phyloP scores from a whole-genome alignment of 2,888 invertebrate genomes.

The Ochlodes sylvanus region DNA sequence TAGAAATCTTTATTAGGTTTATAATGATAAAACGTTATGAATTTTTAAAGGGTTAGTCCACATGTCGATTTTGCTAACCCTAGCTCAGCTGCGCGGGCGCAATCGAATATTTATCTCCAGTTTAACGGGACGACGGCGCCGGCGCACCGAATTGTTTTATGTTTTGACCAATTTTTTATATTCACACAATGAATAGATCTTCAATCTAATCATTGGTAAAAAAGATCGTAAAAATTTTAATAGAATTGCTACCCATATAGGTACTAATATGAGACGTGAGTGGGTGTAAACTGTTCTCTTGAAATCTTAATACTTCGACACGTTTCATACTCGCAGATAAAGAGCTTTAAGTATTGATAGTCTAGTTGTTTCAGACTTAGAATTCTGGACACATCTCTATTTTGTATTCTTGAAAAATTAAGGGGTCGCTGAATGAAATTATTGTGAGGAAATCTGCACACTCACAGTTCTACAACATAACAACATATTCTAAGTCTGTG shows the following conservation, averaged over 20 bases:
- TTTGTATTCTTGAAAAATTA: too few relatives aligned
- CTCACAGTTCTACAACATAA: too few relatives aligned
- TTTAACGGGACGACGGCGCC: slow-evolving; percentile 50
- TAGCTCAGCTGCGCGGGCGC: slow-evolving; percentile 29
- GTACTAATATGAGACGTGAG: neutral
- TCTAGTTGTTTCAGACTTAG: too few relatives aligned
- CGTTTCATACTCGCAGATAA: too few relatives aligned
- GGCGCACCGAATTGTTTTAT: slow-evolving; percentile 64
- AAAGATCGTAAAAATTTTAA: slow-evolving; percentile 31
- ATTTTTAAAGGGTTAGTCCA: too few relatives aligned
- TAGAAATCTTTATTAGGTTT: too few relatives aligned
- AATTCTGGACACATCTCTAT: too few relatives aligned
- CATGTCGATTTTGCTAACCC: slow-evolving; percentile 14
- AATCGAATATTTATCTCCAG: slow-evolving; percentile 34
- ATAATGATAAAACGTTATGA: too few relatives aligned
- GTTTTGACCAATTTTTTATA: slow-evolving; percentile 62
- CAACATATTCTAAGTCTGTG: too few relatives aligned
- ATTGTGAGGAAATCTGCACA: too few relatives aligned
- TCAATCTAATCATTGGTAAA: slow-evolving; percentile 34
- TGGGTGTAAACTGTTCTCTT: neutral
- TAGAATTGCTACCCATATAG: slow-evolving; percentile 23
- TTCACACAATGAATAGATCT: slow-evolving; percentile 47
- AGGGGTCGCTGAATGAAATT: too few relatives aligned
- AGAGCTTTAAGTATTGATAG: too few relatives aligned
- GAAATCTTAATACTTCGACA: neutral